These are phyloP conservation scores for Drosophila sordidula DNA, from an alignment of 2,888 invertebrate species.

Conservation along the genomic window DNA sequence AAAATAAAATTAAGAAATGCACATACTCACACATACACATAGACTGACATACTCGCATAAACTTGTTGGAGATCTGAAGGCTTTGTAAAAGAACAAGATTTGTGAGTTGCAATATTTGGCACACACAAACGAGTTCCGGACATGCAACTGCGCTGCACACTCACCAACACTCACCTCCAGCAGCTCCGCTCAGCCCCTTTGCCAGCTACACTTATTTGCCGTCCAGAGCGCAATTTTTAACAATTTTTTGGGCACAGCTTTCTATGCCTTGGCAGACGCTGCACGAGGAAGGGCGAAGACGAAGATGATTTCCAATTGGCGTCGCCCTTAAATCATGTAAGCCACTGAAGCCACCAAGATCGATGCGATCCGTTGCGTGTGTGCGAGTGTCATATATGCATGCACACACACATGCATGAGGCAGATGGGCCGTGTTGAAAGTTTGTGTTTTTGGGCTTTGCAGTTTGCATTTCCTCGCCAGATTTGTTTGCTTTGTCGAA, in stretches of 20 bases:
- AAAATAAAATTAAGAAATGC: conserved; percentile 33
- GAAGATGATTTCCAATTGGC: conserved; percentile 39
- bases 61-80: conserved; percentile 46
- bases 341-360: conserved; percentile 21
- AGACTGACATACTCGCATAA: conserved; percentile 18
- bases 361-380: conserved; percentile 13
- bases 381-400: conserved; percentile 10
- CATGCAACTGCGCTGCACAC: conserved; percentile 52
- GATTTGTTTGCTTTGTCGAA: conserved; percentile 25
- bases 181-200: neutral
- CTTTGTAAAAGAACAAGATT: conserved; percentile 67
- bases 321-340: conserved; percentile 52
- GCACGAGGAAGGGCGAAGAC: neutral
- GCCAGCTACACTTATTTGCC: conserved; percentile 13
- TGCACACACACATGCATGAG: neutral
- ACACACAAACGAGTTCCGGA: conserved; percentile 76
- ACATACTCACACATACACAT: conserved; percentile 10
- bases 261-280: conserved; percentile 39
- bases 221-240: conserved; percentile 10
- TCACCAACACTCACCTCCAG: neutral
- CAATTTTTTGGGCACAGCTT: conserved; percentile 44
- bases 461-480: conserved; percentile 32
- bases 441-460: conserved; percentile 27
- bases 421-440: conserved; percentile 34
- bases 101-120: conserved; percentile 76